phyloP scores from a whole-genome alignment of 2,888 invertebrate species.

The Sinodicranocentrus sp. region DNA sequence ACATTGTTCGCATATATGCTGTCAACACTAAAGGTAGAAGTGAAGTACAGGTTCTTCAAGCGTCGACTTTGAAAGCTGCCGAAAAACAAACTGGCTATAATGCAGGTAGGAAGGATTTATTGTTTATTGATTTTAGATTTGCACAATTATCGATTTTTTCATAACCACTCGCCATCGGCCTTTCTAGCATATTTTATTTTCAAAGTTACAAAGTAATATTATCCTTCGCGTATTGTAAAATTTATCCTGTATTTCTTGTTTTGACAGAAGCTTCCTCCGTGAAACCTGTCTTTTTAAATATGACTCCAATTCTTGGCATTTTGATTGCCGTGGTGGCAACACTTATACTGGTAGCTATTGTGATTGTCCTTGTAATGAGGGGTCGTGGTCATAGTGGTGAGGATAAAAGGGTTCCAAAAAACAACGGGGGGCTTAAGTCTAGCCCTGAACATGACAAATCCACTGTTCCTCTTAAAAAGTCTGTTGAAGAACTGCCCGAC shows the following conservation, averaged over 20 bases:
- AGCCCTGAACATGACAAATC: conserved; percentile 77
- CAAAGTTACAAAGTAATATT: too few relatives aligned
- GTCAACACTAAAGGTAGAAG: conserved; percentile 87
- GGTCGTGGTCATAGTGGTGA: conserved; percentile 78
- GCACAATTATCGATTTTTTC: too few relatives aligned
- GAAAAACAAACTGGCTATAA: conserved; percentile 85
- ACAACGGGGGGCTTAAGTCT: conserved; percentile 69
- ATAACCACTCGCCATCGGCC: too few relatives aligned
- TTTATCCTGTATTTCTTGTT: too few relatives aligned
- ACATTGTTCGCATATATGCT: conserved; percentile 85
- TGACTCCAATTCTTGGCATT: conserved; percentile 81
- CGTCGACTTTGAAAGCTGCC: conserved; percentile 86
- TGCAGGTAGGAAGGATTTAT: too few relatives aligned
- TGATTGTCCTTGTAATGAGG: conserved; percentile 81
- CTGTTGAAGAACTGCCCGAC: conserved; percentile 80
- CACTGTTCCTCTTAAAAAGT: conserved; percentile 80
- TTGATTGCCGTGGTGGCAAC: conserved; percentile 81
- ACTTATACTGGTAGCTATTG: conserved; percentile 80
- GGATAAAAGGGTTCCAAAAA: conserved; percentile 75
- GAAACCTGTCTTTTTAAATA: conserved; percentile 80
- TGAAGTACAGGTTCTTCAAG: conserved; percentile 83
- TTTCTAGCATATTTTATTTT: too few relatives aligned
- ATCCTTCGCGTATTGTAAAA: too few relatives aligned
- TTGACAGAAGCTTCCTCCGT: conserved; percentile 72
- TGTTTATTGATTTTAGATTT: too few relatives aligned